Conservation (phyloP, 1,140 invertebrate genomes). For the Drosophila micromelanica region DNA sequence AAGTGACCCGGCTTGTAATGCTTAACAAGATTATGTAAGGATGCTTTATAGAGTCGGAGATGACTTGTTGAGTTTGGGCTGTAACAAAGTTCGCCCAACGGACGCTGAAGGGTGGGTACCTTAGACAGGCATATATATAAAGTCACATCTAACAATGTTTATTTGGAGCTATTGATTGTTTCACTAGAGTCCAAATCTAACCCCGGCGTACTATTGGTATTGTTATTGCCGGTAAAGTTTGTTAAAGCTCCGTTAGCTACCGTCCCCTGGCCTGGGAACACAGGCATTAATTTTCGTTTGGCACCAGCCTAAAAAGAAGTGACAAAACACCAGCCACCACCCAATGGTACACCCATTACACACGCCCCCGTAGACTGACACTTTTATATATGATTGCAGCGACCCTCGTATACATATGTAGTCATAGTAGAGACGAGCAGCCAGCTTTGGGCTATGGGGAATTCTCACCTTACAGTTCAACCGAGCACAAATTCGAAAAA, state of each 20-base stretch:
- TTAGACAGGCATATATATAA: no score
- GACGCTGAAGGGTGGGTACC: no score
- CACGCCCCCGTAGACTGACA: conserved; percentile 12
- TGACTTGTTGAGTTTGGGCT: no score
- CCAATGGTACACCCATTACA: conserved; percentile 31
- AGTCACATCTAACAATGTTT: background rate
- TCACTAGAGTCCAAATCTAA: conserved; percentile 34
- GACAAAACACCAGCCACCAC: conserved; percentile 38
- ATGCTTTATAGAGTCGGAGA: no score
- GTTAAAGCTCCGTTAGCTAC: conserved; percentile 21
- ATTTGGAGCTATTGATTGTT: conserved; percentile 44
- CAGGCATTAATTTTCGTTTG: conserved; percentile 47
- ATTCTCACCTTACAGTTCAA: conserved; percentile 34
- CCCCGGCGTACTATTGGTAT: conserved; percentile 41
- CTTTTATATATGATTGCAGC: conserved; percentile 25
- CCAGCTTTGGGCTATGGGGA: conserved; percentile 1
- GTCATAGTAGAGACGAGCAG: conserved; percentile 1
- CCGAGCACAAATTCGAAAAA: background rate
- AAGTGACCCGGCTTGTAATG: no score
- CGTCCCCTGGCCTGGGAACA: conserved; percentile 10
- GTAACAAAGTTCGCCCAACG: no score
- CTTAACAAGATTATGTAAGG: no score
- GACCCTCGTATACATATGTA: conserved; percentile 16
- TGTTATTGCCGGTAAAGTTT: conserved; percentile 48
- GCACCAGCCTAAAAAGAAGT: conserved; percentile 34